These are phyloP conservation scores for Tinea semifulvella DNA, from an alignment of 2,888 invertebrate species.

Conservation along the genomic window DNA sequence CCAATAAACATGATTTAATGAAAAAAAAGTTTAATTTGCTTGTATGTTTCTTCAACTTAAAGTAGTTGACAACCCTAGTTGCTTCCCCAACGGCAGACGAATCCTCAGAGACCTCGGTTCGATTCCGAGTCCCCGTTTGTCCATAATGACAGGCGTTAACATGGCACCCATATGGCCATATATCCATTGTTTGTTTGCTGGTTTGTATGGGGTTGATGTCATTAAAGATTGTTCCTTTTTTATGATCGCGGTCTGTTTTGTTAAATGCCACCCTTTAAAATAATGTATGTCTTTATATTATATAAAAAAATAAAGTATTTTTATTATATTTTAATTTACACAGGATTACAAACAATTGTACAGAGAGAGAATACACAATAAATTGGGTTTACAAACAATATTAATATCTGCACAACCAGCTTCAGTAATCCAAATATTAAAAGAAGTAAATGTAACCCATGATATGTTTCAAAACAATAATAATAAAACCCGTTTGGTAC, in stretches of 20 bases:
- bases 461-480: too few species aligned
- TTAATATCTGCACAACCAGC: too few species aligned
- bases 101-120: conserved; percentile 33
- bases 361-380: too few species aligned
- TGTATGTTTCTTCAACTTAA: too few species aligned
- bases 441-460: too few species aligned
- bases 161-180: conserved; percentile 40
- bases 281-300: conserved; percentile 3
- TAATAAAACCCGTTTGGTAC: too few species aligned
- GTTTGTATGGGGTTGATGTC: neutral
- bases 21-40: too few species aligned
- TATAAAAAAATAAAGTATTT: conserved; percentile 11
- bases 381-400: too few species aligned
- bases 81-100: neutral
- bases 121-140: conserved; percentile 16
- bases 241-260: neutral
- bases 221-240: neutral
- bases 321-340: too few species aligned
- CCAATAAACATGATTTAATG: too few species aligned
- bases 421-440: too few species aligned
- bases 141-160: conserved; percentile 46
- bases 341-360: too few species aligned
- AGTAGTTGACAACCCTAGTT: conserved; percentile 27
- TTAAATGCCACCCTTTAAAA: conserved; percentile 18
- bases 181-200: neutral